Percentiles rank a stretch among this genome's conserved stretches.
phyloP scores from a whole-genome alignment of 2,113 vertebrate genomes.

The Cygnus buccinator region DNA sequence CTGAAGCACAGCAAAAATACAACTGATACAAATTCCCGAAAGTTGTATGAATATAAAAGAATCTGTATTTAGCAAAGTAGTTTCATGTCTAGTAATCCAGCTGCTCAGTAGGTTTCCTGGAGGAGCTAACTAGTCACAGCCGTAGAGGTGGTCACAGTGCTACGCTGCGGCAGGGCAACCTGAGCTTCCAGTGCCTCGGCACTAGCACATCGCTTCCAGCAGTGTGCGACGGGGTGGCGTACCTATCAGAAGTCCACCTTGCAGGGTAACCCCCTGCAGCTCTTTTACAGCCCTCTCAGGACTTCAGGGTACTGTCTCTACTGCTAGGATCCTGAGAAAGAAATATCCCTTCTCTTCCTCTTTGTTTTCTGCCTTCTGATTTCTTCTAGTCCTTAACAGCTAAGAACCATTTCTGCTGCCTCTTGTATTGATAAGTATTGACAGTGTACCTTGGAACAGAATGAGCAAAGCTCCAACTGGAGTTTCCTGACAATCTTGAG shows the following conservation, averaged over 20 bases:
- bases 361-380: background rate
- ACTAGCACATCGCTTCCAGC: background rate
- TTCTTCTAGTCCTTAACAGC: background rate
- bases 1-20: background rate
- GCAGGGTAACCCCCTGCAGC: background rate
- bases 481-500: background rate
- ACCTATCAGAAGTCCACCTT: background rate
- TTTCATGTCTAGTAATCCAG: background rate
- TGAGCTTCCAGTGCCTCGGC: background rate
- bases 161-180: background rate
- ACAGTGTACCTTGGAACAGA: background rate
- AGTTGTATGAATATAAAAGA: background rate
- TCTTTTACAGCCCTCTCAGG: background rate
- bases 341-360: background rate
- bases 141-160: background rate
- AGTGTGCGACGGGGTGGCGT: fast-evolving
- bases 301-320: background rate
- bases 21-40: background rate
- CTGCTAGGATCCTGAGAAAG: background rate
- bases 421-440: background rate
- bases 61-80: background rate
- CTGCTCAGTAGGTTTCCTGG: background rate
- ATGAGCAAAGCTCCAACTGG: background rate
- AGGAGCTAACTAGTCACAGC: background rate
- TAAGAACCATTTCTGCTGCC: background rate